Evolutionary conservation across 1,140 invertebrate genomes (phyloP).

Genomic region (Parasteatoda tepidariorum): DNA sequence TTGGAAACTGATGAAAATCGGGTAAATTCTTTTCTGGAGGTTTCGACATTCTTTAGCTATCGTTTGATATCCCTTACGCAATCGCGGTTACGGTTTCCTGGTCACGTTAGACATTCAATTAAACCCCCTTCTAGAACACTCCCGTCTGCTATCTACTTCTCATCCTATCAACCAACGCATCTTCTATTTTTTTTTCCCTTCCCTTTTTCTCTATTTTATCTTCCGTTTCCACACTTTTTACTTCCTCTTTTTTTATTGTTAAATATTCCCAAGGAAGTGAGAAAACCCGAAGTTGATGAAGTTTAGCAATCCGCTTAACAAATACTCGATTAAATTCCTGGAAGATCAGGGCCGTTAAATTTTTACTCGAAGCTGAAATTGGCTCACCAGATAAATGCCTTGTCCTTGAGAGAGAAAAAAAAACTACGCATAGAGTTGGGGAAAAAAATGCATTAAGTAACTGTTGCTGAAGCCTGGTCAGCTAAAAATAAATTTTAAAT

Average conservation of each 20-base stretch:
- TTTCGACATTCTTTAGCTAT: constrained; percentile 16
- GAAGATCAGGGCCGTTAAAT: not conserved
- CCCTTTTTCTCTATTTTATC: not conserved
- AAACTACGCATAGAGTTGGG: no score
- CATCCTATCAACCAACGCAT: no score
- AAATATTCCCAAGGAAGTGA: not conserved
- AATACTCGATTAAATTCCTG: constrained; percentile 44
- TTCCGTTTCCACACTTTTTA: not conserved
- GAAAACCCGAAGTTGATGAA: not conserved
- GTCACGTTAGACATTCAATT: constrained; percentile 56
- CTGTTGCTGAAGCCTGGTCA: no score
- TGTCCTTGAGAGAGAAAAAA: not conserved
- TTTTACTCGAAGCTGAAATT: not conserved
- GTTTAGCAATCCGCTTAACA: constrained; percentile 23
- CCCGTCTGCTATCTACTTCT: constrained; percentile 5
- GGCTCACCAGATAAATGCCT: not conserved
- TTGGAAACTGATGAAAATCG: constrained; percentile 59
- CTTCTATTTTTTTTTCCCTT: not conserved
- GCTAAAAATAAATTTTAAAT: no score
- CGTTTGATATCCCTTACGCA: constrained; percentile 18
- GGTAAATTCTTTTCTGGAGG: constrained; percentile 40
- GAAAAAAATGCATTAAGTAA: no score
- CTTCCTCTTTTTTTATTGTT: not conserved
- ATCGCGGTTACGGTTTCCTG: constrained; percentile 20
- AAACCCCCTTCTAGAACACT: constrained; percentile 5